These are phyloP conservation scores for Glossophaga mutica DNA, from an alignment of 2,797 vertebrate species.

Conservation along the genomic window DNA sequence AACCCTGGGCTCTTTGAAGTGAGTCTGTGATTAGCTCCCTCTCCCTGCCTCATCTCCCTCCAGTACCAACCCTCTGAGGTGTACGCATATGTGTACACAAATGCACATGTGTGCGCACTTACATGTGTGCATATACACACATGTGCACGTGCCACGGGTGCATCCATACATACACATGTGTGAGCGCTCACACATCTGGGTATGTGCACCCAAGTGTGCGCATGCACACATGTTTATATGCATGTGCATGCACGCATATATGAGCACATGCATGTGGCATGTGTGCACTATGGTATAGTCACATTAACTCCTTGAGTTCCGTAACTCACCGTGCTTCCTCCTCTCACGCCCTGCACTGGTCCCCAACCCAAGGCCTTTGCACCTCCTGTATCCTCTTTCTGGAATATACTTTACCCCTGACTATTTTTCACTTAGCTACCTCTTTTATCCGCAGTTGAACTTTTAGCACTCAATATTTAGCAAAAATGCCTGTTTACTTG, in stretches of 20 bases:
- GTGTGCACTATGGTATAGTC: not conserved
- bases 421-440: not conserved
- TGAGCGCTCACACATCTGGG: not conserved
- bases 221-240: too few species aligned
- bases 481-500: not conserved
- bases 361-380: not conserved
- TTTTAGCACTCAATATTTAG: not conserved
- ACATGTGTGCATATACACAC: not conserved
- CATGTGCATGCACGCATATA: too few species aligned
- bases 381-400: not conserved
- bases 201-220: not conserved
- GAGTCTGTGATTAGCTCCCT: not conserved
- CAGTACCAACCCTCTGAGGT: too few species aligned
- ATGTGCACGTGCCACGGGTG: accelerated
- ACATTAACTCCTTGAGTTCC: not conserved
- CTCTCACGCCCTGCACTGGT: not conserved
- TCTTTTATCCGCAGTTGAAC: not conserved
- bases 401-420: not conserved
- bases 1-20: not conserved
- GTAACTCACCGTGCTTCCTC: not conserved
- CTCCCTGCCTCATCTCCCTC: not conserved
- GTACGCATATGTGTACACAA: too few species aligned
- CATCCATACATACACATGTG: not conserved
- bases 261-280: too few species aligned
- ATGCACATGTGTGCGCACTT: too few species aligned